Evolutionary conservation across 2,888 invertebrate genomes (phyloP).

Genomic region (Cephus nigrinus): DNA sequence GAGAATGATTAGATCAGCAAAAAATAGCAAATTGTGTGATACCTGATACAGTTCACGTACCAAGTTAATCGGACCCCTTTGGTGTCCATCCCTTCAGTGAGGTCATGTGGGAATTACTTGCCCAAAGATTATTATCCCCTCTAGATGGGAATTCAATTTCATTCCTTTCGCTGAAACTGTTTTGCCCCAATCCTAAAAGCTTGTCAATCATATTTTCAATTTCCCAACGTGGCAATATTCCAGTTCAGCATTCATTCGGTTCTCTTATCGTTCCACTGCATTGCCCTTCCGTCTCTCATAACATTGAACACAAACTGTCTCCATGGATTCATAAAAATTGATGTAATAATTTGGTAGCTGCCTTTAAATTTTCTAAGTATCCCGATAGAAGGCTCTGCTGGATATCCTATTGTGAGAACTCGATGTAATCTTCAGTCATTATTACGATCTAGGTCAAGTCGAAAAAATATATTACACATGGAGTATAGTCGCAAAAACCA

Average conservation of each 20-base stretch:
- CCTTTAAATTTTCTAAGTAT: background rate
- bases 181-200: background rate
- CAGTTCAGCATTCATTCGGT: background rate
- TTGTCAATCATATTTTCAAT: background rate
- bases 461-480: background rate
- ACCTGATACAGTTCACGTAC: background rate
- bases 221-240: background rate
- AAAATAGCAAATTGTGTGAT: background rate
- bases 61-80: background rate
- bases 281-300: background rate
- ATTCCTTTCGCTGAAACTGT: background rate
- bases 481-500: background rate
- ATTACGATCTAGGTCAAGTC: background rate
- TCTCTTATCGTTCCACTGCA: background rate
- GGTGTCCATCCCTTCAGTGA: background rate
- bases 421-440: background rate
- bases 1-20: background rate
- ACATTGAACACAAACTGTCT: background rate
- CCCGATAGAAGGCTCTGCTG: background rate
- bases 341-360: background rate
- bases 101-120: background rate
- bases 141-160: background rate
- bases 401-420: background rate
- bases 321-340: background rate
- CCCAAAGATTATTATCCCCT: background rate